phyloP scores from a whole-genome alignment of 2,888 invertebrate species.

The Diarsia rubi region DNA sequence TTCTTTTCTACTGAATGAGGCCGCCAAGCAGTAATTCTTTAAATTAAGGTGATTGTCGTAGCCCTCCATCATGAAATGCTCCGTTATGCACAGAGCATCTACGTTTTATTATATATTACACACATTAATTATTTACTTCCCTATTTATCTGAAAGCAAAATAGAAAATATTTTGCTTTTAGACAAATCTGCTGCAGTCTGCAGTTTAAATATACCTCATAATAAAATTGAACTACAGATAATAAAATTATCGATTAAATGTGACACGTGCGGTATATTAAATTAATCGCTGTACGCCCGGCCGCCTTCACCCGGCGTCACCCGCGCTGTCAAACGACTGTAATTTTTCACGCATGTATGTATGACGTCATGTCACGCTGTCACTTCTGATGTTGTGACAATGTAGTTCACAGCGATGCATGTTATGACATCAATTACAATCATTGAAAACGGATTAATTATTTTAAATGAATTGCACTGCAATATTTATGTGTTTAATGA shows the following conservation, averaged over 20 bases:
- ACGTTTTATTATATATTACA: too few relatives aligned
- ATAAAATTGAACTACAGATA: constrained; percentile 13
- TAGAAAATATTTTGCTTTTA: neutral
- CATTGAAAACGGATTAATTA: constrained; percentile 4
- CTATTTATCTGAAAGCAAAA: neutral
- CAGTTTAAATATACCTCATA: neutral
- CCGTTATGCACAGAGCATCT: too few relatives aligned
- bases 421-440: constrained; percentile 23
- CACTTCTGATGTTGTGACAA: neutral
- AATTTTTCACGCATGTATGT: constrained; percentile 3
- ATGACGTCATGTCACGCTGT: neutral
- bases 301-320: neutral
- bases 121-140: too few relatives aligned
- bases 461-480: neutral
- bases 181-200: too few relatives aligned
- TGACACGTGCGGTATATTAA: constrained; percentile 27
- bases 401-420: neutral
- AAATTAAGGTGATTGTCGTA: too few relatives aligned
- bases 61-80: too few relatives aligned
- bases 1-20: too few relatives aligned
- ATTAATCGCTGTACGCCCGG: constrained; percentile 1
- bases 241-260: constrained; percentile 26
- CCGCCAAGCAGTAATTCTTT: too few relatives aligned
- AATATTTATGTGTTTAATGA: neutral
- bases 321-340: constrained; percentile 21